A percentile compares a stretch with the other conserved stretches of the same genome.
Conservation (phyloP, 1,140 invertebrate species). For the Cyclargus thomasi region DNA sequence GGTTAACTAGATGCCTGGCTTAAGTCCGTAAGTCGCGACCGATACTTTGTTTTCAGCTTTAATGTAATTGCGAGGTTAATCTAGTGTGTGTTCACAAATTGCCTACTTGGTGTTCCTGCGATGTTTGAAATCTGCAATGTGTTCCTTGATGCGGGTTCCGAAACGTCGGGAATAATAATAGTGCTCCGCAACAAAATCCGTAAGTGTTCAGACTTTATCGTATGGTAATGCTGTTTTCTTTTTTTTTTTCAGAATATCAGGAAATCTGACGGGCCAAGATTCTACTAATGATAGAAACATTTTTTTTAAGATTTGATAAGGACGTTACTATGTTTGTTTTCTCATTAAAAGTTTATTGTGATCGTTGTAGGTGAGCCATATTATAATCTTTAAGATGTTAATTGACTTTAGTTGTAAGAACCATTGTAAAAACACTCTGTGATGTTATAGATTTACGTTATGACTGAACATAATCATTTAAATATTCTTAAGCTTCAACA, state of each 20-base stretch:
- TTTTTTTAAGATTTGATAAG: background rate
- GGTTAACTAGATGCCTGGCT: no score
- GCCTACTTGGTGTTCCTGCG: no score
- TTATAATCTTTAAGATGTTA: background rate
- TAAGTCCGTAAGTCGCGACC: no score
- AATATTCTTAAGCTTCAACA: background rate
- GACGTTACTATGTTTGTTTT: slow-evolving; percentile 1
- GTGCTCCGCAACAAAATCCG: no score
- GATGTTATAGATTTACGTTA: background rate
- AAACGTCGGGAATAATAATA: no score
- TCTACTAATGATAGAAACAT: background rate
- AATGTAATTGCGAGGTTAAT: no score
- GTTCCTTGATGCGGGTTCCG: no score
- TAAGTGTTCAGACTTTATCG: no score
- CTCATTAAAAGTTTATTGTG: slow-evolving; percentile 4
- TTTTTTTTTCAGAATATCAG: background rate
- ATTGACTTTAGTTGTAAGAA: background rate
- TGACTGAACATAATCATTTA: background rate
- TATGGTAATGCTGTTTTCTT: background rate
- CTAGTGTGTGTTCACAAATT: no score
- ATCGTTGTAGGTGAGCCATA: background rate
- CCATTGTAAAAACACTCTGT: background rate
- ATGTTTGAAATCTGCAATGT: no score
- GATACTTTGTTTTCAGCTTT: no score
- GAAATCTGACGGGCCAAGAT: background rate